A percentile compares a stretch with the other conserved stretches of the same genome.
Conservation (phyloP, 2,797 vertebrate species). For the Pantherophis vulpinus region DNA sequence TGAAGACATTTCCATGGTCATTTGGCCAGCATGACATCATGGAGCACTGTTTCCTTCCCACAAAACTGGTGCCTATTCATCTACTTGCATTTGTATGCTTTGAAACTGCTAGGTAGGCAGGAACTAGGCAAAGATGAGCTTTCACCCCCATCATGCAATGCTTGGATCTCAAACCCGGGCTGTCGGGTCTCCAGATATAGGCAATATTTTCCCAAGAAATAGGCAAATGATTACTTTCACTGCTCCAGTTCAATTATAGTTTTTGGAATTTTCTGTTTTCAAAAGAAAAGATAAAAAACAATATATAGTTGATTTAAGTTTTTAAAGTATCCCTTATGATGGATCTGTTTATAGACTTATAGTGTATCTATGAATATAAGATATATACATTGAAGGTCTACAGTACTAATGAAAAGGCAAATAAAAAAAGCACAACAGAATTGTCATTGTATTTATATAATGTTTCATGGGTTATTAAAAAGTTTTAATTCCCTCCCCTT, state of each 20-base stretch:
- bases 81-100: not conserved
- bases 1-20: no score
- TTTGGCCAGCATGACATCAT: no score
- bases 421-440: not conserved
- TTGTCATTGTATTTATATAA: not conserved
- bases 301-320: conserved; percentile 28
- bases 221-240: not conserved
- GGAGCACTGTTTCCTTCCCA: no score
- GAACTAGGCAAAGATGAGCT: not conserved
- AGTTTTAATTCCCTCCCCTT: not conserved
- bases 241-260: conserved; percentile 34
- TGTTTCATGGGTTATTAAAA: not conserved
- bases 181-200: not conserved
- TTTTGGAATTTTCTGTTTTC: conserved; percentile 44
- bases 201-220: conserved; percentile 22
- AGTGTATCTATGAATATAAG: not conserved
- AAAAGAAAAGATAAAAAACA: conserved; percentile 14
- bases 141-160: not conserved
- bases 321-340: conserved; percentile 36
- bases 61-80: not conserved
- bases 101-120: not conserved
- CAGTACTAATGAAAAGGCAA: not conserved
- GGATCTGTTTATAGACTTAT: not conserved
- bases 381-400: not conserved
- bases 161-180: no score